Evolutionary conservation across 30 jellyfish, hydroid and myxozoan species (phyloP).

Genomic region (Pelagia noctiluca): DNA sequence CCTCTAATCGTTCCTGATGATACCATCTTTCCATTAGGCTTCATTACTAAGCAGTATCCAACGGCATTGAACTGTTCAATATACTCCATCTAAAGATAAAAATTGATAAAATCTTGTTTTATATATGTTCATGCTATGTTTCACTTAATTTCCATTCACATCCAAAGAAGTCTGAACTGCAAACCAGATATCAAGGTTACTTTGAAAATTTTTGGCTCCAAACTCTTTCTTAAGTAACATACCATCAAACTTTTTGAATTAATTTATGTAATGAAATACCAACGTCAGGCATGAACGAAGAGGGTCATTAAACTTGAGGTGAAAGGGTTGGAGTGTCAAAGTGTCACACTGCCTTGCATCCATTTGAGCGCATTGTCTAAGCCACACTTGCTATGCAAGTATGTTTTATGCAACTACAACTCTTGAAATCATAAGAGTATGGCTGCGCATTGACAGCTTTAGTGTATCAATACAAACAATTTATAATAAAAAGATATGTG

Average conservation of each 20-base stretch:
- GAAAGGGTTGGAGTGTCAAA: neutral
- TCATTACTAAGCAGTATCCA: conserved; percentile 17
- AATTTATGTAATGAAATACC: too few species aligned
- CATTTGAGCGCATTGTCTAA: neutral
- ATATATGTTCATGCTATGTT: neutral
- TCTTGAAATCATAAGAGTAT: too few species aligned
- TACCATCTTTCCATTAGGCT: too few species aligned
- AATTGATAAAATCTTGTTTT: neutral
- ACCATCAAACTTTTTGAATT: too few species aligned
- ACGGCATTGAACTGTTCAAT: conserved; percentile 12
- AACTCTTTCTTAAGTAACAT: too few species aligned
- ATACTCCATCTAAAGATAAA: conserved; percentile 3
- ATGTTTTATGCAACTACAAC: too few species aligned
- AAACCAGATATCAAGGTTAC: neutral
- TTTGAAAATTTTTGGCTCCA: too few species aligned
- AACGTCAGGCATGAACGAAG: too few species aligned
- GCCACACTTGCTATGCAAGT: too few species aligned
- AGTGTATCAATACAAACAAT: neutral
- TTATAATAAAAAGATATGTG: neutral
- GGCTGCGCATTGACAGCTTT: too few species aligned
- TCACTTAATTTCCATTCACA: conserved; percentile 4
- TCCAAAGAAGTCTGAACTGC: neutral
- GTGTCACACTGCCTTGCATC: neutral
- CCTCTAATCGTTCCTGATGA: too few species aligned
- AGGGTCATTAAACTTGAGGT: neutral